Evolutionary conservation across 2,888 invertebrate genomes (phyloP).

Genomic region (Dicyrtoma fusca): DNA sequence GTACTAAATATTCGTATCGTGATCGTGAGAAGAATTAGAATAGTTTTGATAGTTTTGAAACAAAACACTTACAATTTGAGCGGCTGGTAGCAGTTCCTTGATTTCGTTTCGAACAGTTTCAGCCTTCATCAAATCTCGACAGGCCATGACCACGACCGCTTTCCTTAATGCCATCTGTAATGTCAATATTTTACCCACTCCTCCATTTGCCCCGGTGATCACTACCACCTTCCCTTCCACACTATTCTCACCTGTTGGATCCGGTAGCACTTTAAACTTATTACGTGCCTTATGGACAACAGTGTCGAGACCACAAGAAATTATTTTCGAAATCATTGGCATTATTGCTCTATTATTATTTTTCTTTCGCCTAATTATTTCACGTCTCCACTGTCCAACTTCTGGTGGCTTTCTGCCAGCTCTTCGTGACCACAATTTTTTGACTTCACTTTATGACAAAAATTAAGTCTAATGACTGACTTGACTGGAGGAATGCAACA

Average conservation of each 20-base stretch:
- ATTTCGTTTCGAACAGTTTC: constrained; percentile 63
- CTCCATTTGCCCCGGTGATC: constrained; percentile 35
- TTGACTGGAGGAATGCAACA: too few relatives aligned
- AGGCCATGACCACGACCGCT: constrained; percentile 83
- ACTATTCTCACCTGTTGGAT: constrained; percentile 17
- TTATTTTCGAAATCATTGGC: too few relatives aligned
- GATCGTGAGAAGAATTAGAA: not conserved
- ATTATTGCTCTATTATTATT: too few relatives aligned
- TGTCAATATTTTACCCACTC: constrained; percentile 27
- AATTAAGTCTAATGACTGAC: too few relatives aligned
- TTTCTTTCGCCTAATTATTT: too few relatives aligned
- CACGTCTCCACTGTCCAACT: too few relatives aligned
- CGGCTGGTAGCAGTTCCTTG: constrained; percentile 16
- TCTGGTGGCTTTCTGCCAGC: too few relatives aligned
- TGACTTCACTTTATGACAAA: too few relatives aligned
- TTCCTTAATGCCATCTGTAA: constrained; percentile 29
- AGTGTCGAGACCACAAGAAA: not conserved
- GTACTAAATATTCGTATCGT: too few relatives aligned
- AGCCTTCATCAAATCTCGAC: constrained; percentile 75
- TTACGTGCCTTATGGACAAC: not conserved
- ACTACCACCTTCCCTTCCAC: constrained; percentile 27
- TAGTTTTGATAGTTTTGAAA: too few relatives aligned
- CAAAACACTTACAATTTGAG: constrained; percentile 25
- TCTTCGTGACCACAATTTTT: too few relatives aligned
- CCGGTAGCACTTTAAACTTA: not conserved